Evolutionary conservation across 2,113 vertebrate genomes (phyloP).

Genomic region (Oxyura jamaicensis): DNA sequence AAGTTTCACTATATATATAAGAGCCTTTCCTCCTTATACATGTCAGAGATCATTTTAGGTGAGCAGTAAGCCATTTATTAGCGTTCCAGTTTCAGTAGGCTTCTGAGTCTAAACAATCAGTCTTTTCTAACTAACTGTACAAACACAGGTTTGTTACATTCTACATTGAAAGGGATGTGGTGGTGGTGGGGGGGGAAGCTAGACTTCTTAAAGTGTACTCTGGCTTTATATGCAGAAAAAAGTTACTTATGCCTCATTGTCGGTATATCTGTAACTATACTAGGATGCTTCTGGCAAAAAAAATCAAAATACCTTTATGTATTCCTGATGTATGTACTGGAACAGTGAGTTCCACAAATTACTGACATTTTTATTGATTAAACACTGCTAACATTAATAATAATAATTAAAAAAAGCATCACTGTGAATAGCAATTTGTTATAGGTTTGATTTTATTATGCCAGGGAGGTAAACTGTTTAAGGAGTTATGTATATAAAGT

Average conservation of each 20-base stretch:
- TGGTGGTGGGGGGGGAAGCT: background rate
- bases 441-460: background rate
- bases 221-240: background rate
- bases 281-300: background rate
- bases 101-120: background rate
- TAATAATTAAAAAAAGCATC: background rate
- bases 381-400: background rate
- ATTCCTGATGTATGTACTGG: background rate
- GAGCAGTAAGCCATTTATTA: background rate
- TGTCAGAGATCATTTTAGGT: constrained; percentile 12
- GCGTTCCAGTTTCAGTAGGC: background rate
- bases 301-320: background rate
- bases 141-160: background rate
- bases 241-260: background rate
- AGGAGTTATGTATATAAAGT: background rate
- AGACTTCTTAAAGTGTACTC: background rate
- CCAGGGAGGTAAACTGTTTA: background rate
- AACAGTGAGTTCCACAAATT: background rate
- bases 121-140: background rate
- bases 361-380: background rate
- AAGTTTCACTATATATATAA: constrained; percentile 20
- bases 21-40: background rate
- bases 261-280: background rate
- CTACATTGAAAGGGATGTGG: background rate
- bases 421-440: background rate